phyloP scores from a whole-genome alignment of 37 sponge, comb jelly and placozoan species.

The Mnemiopsis leidyi region DNA sequence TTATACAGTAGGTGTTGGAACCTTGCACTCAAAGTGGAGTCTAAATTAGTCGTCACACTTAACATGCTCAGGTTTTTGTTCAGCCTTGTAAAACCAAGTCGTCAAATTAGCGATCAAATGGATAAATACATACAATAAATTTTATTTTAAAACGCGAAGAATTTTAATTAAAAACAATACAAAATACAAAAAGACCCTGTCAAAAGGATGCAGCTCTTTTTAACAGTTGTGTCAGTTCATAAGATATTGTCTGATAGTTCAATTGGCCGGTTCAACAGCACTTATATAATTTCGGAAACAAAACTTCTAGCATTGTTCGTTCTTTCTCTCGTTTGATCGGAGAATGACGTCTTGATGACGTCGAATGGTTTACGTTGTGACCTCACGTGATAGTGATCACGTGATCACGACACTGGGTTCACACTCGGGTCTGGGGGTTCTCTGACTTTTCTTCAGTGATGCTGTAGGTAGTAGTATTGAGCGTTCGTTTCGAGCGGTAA shows the following conservation, averaged over 20 bases:
- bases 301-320: background rate
- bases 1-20: background rate
- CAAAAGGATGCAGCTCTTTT: constrained; percentile 15
- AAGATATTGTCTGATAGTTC: background rate
- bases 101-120: constrained; percentile 57
- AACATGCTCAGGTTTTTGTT: background rate
- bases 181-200: constrained; percentile 64
- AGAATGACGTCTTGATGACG: background rate
- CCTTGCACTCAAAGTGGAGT: background rate
- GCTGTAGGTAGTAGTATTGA: background rate
- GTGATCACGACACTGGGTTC: background rate
- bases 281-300: too few species aligned
- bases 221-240: background rate
- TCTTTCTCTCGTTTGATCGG: background rate
- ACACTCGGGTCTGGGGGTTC: constrained; percentile 38
- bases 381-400: background rate
- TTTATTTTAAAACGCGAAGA: constrained; percentile 61
- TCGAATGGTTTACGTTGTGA: background rate
- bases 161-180: constrained; percentile 62
- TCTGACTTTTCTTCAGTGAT: constrained; percentile 27
- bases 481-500: background rate
- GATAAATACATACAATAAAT: constrained; percentile 65
- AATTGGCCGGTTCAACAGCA: too few species aligned
- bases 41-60: too few species aligned
- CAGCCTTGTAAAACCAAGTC: constrained; percentile 51